Evolutionary conservation across 2,797 vertebrate genomes (phyloP).

Genomic region (Dicrostonyx torquatus): DNA sequence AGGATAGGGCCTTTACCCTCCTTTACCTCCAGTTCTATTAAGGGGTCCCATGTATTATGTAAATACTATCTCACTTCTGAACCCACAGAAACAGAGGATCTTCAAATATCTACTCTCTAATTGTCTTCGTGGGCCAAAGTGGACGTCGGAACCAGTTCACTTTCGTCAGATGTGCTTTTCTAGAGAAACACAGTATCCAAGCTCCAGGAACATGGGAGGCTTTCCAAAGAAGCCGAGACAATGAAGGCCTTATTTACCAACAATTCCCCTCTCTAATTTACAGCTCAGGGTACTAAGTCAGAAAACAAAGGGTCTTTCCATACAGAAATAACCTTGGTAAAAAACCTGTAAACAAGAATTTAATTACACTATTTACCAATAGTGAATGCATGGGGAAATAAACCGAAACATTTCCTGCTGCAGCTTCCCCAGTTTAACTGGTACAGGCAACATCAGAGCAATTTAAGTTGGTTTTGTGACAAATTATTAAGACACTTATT

Average conservation of each 20-base stretch:
- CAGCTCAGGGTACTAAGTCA: slow-evolving; percentile 69
- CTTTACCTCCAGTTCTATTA: slow-evolving; percentile 59
- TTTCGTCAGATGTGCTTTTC: slow-evolving; percentile 79
- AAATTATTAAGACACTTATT: slow-evolving; percentile 76
- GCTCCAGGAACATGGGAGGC: slow-evolving; percentile 69
- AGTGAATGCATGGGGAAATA: background rate
- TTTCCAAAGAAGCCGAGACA: slow-evolving; percentile 77
- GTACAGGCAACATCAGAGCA: slow-evolving; percentile 68
- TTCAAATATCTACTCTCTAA: slow-evolving; percentile 77
- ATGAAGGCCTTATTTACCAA: slow-evolving; percentile 76
- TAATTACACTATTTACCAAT: slow-evolving; percentile 74
- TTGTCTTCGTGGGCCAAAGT: slow-evolving; percentile 74
- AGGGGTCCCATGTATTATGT: slow-evolving; percentile 21
- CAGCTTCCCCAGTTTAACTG: slow-evolving; percentile 49
- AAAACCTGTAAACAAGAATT: slow-evolving; percentile 66
- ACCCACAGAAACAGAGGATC: slow-evolving; percentile 30
- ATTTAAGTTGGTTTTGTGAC: slow-evolving; percentile 72
- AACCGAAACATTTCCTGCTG: slow-evolving; percentile 62
- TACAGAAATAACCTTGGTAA: slow-evolving; percentile 64
- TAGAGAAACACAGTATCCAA: slow-evolving; percentile 81
- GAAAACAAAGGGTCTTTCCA: slow-evolving; percentile 67
- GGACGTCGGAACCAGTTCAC: slow-evolving; percentile 79
- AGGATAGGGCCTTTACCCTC: background rate
- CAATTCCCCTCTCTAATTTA: slow-evolving; percentile 73
- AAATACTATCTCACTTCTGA: slow-evolving; percentile 33